Base-by-base conservation (phyloP, 2,797 vertebrate genomes). In the Ctenosaura bakeri region DNA sequence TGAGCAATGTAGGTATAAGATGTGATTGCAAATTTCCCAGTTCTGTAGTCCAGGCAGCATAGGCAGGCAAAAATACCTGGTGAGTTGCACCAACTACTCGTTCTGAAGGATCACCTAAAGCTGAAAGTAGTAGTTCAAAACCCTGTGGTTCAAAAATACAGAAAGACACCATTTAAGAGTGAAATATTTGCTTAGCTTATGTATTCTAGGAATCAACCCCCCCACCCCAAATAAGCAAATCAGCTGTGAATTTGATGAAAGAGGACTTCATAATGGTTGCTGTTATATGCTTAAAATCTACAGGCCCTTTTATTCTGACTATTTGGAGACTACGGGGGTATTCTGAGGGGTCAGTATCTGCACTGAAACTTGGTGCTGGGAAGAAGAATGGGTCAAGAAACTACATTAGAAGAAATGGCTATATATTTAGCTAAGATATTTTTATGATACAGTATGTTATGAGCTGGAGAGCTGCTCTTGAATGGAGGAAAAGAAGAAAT, bases 11-110 rank as follows among this genome's bases (percentile, higher is more conserved):
- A 91, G 99, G 99, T 92, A 99, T 98, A 89, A 99, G 99, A 94
- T 98, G 97, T 89, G 97, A 98, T 90, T 99, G 98, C 92, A 99
- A 95, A 89, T 98, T 98, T 91, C 98, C 98, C 92, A 99, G 96
- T 95, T 99, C 99, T 90, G 98, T 98, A 83, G 98, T 98, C 99
- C 99, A 99, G 88, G 99, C 99, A 94, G 99, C 98, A 0, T 99
- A 99, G 79, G 99, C 99, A 87, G 99, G 99, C 94, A 99, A 98
- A 96, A 99, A 99, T 38, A 99, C 99, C 96, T 99, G 99, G 96
- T 99, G 99, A 74, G 99, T 99, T 78, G 99, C 98, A 95, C 96
- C 98, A 95, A 99, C 98, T 88, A 99, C 99, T 91, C 99, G 97
- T 96, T 99, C 99, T 20, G 99, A 99, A n/a, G 98, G 99, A 93